These are phyloP conservation scores for Coleophora flavipennella DNA, from an alignment of 2,888 invertebrate genomes.

Conservation along the genomic window DNA sequence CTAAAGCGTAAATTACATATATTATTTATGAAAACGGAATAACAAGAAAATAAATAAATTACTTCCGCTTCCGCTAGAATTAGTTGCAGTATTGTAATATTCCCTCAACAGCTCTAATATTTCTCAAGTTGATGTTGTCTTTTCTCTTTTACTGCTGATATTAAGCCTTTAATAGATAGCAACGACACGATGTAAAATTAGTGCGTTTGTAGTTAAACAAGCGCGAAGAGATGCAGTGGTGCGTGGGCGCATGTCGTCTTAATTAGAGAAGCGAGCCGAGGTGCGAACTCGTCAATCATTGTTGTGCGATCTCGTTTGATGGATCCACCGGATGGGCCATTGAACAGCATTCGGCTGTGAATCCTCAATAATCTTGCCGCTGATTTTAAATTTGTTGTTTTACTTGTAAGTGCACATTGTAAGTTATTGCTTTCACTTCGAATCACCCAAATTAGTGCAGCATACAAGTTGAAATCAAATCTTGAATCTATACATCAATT, in stretches of 20 bases:
- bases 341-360: conserved; percentile 42
- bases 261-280: conserved; percentile 61
- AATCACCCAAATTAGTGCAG: no score
- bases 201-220: conserved; percentile 43
- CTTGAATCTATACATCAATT: no score
- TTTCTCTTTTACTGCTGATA: conserved; percentile 8
- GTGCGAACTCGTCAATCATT: conserved; percentile 71
- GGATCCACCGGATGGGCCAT: conserved; percentile 48
- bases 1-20: no score
- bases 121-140: conserved; percentile 2
- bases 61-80: no score
- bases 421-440: no score
- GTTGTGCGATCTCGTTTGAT: conserved; percentile 46
- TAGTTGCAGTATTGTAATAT: no score
- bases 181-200: conserved; percentile 29
- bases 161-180: conserved; percentile 18
- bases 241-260: conserved; percentile 64
- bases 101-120: no score
- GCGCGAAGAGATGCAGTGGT: conserved; percentile 46
- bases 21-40: no score
- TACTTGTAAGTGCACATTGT: no score
- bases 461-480: no score
- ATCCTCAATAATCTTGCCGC: conserved; percentile 24
- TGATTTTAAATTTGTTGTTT: no score
- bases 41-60: no score